Percentiles rank a stretch among this genome's conserved stretches.
Evolutionary conservation across 2,888 invertebrate species (phyloP).

Genomic region (Scelioninae gen. 2): DNA sequence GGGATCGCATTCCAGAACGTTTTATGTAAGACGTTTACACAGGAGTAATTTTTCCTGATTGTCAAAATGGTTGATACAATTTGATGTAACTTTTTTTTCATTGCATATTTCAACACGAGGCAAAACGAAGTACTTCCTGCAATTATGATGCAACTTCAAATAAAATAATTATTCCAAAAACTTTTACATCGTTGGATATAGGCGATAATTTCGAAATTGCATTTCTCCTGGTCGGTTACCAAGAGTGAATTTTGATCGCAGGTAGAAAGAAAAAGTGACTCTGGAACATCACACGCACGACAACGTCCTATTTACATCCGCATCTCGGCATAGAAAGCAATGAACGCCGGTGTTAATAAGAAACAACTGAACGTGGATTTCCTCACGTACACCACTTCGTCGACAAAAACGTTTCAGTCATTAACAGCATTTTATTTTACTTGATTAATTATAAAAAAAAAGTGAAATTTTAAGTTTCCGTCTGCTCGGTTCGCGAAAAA

Average conservation of each 20-base stretch:
- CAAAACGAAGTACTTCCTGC: too few relatives aligned
- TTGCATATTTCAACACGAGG: too few relatives aligned
- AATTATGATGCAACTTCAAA: not conserved
- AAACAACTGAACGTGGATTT: conserved; percentile 41
- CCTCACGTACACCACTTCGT: conserved; percentile 39
- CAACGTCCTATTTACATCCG: conserved; percentile 50
- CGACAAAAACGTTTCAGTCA: conserved; percentile 20
- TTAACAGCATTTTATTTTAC: conserved; percentile 18
- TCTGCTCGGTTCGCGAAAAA: too few relatives aligned
- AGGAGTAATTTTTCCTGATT: too few relatives aligned
- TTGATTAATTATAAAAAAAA: conserved; percentile 11
- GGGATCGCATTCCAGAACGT: too few relatives aligned
- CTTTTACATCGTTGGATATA: conserved; percentile 11
- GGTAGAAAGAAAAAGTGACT: conserved; percentile 50
- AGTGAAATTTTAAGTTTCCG: conserved; percentile 6
- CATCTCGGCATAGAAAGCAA: conserved; percentile 48
- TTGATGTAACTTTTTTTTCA: too few relatives aligned
- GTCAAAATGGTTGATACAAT: too few relatives aligned
- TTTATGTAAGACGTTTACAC: too few relatives aligned
- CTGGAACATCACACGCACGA: conserved; percentile 32
- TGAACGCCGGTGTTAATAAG: conserved; percentile 37
- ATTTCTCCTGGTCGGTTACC: conserved; percentile 36
- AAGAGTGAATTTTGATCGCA: conserved; percentile 47
- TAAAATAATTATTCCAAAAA: not conserved
- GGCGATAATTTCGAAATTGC: conserved; percentile 45